phyloP scores from a whole-genome alignment of 2,888 invertebrate species.

The Apamea anceps region DNA sequence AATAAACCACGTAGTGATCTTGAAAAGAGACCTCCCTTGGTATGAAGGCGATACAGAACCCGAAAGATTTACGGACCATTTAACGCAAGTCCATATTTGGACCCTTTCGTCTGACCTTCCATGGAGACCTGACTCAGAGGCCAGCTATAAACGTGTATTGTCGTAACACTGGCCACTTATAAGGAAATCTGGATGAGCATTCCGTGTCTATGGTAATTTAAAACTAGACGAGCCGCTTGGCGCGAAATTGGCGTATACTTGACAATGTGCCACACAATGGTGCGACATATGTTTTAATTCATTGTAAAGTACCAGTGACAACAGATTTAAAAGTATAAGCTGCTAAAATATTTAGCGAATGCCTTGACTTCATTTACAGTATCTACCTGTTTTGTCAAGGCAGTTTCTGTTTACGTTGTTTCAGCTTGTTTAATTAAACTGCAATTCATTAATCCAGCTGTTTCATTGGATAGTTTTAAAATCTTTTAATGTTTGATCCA shows the following conservation, averaged over 20 bases:
- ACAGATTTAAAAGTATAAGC: conserved; percentile 11
- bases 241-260: background rate
- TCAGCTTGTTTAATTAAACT: conserved; percentile 14
- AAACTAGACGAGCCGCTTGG: background rate
- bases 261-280: conserved; percentile 1
- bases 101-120: conserved; percentile 81
- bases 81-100: conserved; percentile 75
- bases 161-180: conserved; percentile 41
- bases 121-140: conserved; percentile 71
- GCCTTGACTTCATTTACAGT: conserved; percentile 36
- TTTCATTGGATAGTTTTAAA: background rate
- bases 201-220: conserved; percentile 14
- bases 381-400: conserved; percentile 10
- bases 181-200: conserved; percentile 53
- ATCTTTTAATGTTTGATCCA: background rate
- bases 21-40: conserved; percentile 48
- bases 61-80: conserved; percentile 62
- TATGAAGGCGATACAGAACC: conserved; percentile 68
- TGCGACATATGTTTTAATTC: conserved; percentile 2
- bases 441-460: conserved; percentile 15
- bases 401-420: background rate
- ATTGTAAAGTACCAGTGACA: background rate
- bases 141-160: conserved; percentile 34
- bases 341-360: conserved; percentile 6
- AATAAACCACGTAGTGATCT: conserved; percentile 31